phyloP scores from a whole-genome alignment of 2,113 vertebrate species.

The Perca schrenkii region DNA sequence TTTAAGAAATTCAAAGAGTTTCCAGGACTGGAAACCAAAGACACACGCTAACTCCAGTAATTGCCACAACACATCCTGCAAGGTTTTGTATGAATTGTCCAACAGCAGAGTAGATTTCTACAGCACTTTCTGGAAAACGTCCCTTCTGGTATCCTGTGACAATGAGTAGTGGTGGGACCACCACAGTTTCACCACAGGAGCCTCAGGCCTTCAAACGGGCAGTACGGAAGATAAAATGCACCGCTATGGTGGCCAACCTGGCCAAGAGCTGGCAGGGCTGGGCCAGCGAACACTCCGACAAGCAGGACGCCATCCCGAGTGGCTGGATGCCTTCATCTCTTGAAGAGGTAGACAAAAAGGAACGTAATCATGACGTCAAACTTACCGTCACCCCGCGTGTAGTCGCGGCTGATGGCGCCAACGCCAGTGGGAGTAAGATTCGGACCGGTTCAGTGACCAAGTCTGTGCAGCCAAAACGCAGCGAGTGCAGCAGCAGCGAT shows the following conservation, averaged over 20 bases:
- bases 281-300: slow-evolving; percentile 72
- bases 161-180: slow-evolving; percentile 67
- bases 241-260: slow-evolving; percentile 78
- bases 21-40: background rate
- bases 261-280: slow-evolving; percentile 87
- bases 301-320: slow-evolving; percentile 80
- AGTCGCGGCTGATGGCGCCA: slow-evolving; percentile 2
- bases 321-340: slow-evolving; percentile 83
- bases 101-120: background rate
- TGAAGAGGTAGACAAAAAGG: slow-evolving; percentile 56
- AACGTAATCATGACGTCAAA: slow-evolving; percentile 56
- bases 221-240: slow-evolving; percentile 80
- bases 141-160: background rate
- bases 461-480: slow-evolving; percentile 64
- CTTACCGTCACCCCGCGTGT: slow-evolving; percentile 61
- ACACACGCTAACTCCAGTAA: background rate
- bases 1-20: background rate
- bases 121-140: background rate
- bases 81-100: background rate
- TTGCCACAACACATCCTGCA: background rate
- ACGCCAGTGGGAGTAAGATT: slow-evolving; percentile 59
- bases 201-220: slow-evolving; percentile 72
- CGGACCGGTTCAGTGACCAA: slow-evolving; percentile 69
- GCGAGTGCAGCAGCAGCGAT: slow-evolving; percentile 67
- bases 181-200: slow-evolving; percentile 46